These are phyloP conservation scores for Tillus elongatus DNA, from an alignment of 2,888 invertebrate species.

Conservation along the genomic window DNA sequence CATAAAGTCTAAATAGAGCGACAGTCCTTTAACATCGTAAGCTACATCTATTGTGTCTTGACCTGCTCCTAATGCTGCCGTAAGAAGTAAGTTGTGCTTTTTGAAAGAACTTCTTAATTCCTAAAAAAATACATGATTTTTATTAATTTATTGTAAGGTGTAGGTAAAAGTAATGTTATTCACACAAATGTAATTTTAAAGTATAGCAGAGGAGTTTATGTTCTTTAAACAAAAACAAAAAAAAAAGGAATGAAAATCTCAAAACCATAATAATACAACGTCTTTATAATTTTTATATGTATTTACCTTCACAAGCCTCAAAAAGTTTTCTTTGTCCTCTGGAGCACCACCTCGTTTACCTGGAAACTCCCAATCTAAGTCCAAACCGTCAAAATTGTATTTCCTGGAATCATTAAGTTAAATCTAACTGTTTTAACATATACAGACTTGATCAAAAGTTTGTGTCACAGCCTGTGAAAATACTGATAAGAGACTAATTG, in stretches of 20 bases:
- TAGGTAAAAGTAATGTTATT: too few relatives aligned
- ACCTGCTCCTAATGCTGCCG: slow-evolving; percentile 75
- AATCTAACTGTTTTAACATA: neutral
- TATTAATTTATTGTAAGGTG: neutral
- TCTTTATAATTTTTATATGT: too few relatives aligned
- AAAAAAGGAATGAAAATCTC: too few relatives aligned
- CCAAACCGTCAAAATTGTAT: slow-evolving; percentile 66
- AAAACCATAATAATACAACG: too few relatives aligned
- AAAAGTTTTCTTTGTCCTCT: slow-evolving; percentile 68
- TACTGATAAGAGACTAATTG: too few relatives aligned
- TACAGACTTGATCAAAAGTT: too few relatives aligned
- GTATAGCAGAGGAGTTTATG: too few relatives aligned
- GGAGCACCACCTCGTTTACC: slow-evolving; percentile 65
- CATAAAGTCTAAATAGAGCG: slow-evolving; percentile 58
- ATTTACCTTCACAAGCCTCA: slow-evolving; percentile 66
- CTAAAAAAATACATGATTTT: slow-evolving; percentile 35
- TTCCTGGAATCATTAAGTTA: slow-evolving; percentile 42
- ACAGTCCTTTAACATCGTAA: slow-evolving; percentile 65
- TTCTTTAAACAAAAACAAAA: too few relatives aligned
- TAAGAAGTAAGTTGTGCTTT: slow-evolving; percentile 58
- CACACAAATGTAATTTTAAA: too few relatives aligned
- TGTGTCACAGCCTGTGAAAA: too few relatives aligned
- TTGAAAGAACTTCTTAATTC: slow-evolving; percentile 65
- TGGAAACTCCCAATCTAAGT: slow-evolving; percentile 82
- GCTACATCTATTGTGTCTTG: slow-evolving; percentile 65